These are phyloP conservation scores for Hemicordylus capensis DNA, from an alignment of 2,113 vertebrate species.

Conservation along the genomic window DNA sequence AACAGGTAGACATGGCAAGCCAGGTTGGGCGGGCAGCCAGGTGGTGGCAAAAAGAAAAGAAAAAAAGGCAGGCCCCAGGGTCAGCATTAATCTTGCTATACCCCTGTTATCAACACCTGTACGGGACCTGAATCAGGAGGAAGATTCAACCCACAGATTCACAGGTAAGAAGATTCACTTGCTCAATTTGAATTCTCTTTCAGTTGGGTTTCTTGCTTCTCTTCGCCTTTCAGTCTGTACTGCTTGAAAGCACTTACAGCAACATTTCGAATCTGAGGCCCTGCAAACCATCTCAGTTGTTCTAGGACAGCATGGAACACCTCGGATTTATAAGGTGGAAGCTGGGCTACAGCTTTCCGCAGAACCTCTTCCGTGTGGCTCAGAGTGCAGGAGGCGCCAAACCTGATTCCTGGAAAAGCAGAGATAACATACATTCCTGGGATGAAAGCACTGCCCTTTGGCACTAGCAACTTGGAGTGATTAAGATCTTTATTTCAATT, in stretches of 20 bases:
- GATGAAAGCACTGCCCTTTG: rapidly evolving
- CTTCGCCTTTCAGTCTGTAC: not conserved
- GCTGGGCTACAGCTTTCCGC: conserved; percentile 65
- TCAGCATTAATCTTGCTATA: too few species aligned
- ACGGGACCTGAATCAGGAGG: not conserved
- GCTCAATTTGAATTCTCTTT: not conserved
- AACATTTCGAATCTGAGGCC: conserved; percentile 93
- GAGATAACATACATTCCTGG: not conserved
- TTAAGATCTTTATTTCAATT: not conserved
- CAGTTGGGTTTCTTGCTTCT: rapidly evolving
- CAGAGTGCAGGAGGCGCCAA: conserved; percentile 88
- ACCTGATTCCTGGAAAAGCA: conserved; percentile 79
- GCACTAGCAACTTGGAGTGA: not conserved
- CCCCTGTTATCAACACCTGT: too few species aligned
- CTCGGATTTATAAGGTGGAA: conserved; percentile 80
- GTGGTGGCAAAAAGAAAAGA: too few species aligned
- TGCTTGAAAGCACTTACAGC: conserved; percentile 79
- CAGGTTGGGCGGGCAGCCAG: too few species aligned
- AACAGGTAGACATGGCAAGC: too few species aligned
- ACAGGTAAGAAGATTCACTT: not conserved
- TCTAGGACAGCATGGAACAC: conserved; percentile 88
- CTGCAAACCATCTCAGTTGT: conserved; percentile 94
- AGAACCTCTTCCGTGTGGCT: conserved; percentile 81
- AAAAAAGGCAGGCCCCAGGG: too few species aligned
- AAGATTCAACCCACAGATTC: not conserved